A percentile compares a stretch with the other conserved stretches of the same genome.
Evolutionary conservation across 2,797 vertebrate species (phyloP).

Genomic region (Percopsis omiscomaycus): DNA sequence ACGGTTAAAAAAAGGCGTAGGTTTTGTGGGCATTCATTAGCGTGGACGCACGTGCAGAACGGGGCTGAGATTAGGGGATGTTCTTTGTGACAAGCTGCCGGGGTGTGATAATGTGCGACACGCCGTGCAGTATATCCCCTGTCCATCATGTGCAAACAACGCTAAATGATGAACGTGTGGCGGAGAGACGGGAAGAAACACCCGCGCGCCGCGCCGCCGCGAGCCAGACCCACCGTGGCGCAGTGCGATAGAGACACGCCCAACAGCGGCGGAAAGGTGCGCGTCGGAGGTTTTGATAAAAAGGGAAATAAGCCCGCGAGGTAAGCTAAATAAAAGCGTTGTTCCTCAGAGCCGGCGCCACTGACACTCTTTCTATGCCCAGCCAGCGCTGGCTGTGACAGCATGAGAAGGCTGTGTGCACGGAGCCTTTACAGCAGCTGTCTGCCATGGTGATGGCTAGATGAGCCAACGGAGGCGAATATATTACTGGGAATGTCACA

Average conservation of each 20-base stretch:
- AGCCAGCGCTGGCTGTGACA: conserved; percentile 52
- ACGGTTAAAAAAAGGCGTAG: neutral
- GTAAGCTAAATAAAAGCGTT: conserved; percentile 45
- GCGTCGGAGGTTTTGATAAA: conserved; percentile 17
- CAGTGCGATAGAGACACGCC: conserved; percentile 21
- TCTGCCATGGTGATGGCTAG: conserved; percentile 55
- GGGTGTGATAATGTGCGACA: conserved; percentile 21
- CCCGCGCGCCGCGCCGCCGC: conserved; percentile 34
- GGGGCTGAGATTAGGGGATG: conserved; percentile 43
- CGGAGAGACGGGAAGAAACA: conserved; percentile 58
- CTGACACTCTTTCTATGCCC: conserved; percentile 35
- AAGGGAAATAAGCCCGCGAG: conserved; percentile 19
- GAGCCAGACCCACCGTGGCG: conserved; percentile 20
- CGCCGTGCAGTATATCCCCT: conserved; percentile 3
- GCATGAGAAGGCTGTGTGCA: conserved; percentile 47
- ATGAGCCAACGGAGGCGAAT: conserved; percentile 65
- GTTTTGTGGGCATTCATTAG: conserved; percentile 10
- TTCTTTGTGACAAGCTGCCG: conserved; percentile 41
- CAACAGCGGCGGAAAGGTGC: conserved; percentile 30
- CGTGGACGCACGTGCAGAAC: conserved; percentile 38
- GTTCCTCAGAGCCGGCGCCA: neutral
- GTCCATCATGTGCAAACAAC: conserved; percentile 58
- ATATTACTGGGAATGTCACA: conserved; percentile 69
- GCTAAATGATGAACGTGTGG: conserved; percentile 48
- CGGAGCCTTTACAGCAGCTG: conserved; percentile 54